Conservation (phyloP, 2,113 vertebrate genomes). For the Megaptera novaeangliae region DNA sequence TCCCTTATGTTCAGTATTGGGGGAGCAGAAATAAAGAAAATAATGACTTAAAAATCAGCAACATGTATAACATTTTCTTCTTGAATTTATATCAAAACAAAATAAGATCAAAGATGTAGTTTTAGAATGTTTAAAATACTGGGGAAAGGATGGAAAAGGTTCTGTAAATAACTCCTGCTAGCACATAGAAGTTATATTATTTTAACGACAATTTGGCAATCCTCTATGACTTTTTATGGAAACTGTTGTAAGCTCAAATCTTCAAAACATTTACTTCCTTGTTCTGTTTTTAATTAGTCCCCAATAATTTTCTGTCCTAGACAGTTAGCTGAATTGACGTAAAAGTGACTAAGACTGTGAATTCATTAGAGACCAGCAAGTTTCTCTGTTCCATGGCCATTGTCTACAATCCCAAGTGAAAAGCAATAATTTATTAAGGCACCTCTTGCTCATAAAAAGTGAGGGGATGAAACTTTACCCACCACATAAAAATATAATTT, state of each 20-base stretch:
- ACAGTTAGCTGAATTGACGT: neutral
- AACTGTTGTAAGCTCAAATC: neutral
- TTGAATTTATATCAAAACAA: conserved; percentile 27
- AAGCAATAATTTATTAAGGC: neutral
- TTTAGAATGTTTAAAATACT: conserved; percentile 31
- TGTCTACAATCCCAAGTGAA: neutral
- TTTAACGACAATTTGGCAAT: neutral
- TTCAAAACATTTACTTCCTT: neutral
- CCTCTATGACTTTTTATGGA: neutral
- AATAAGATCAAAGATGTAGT: neutral
- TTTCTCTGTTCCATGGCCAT: neutral
- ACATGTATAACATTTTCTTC: neutral
- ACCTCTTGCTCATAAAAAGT: neutral
- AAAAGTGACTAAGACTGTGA: neutral
- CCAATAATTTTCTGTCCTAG: conserved; percentile 31
- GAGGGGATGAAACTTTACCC: neutral
- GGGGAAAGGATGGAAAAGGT: neutral
- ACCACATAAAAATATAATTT: conserved; percentile 18
- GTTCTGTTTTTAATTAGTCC: conserved; percentile 35
- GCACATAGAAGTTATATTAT: neutral
- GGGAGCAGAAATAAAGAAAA: neutral
- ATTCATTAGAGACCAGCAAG: neutral
- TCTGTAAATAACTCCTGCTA: conserved; percentile 6
- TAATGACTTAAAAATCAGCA: conserved; percentile 23
- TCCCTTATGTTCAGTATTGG: neutral